Conservation (phyloP, 2,888 invertebrate genomes). For the Melanotus villosus region DNA sequence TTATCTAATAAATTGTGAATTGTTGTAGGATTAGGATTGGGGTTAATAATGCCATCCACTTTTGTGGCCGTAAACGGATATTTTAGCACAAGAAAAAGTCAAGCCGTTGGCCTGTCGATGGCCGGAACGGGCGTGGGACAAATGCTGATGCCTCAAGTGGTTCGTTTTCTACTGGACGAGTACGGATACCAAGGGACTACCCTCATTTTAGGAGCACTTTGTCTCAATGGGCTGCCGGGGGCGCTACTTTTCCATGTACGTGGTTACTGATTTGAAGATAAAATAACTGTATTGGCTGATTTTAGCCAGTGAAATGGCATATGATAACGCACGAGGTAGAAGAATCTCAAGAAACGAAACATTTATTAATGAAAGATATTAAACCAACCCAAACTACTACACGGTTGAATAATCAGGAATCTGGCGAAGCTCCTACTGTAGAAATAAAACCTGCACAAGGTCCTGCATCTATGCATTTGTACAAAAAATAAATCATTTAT, state of each 20-base stretch:
- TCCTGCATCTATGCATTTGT: neutral
- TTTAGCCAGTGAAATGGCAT: slow-evolving; percentile 75
- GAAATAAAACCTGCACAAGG: neutral
- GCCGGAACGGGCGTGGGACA: slow-evolving; percentile 84
- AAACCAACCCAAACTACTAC: neutral
- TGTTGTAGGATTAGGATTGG: slow-evolving; percentile 76
- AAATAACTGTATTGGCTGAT: slow-evolving; percentile 50
- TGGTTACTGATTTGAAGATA: slow-evolving; percentile 50
- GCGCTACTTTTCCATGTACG: slow-evolving; percentile 70
- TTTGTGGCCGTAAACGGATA: slow-evolving; percentile 82
- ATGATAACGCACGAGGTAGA: slow-evolving; percentile 60
- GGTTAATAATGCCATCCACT: slow-evolving; percentile 79
- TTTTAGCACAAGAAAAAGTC: slow-evolving; percentile 77
- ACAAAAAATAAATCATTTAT: neutral
- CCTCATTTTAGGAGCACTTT: slow-evolving; percentile 74
- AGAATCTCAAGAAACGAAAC: slow-evolving; percentile 22
- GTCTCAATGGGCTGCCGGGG: slow-evolving; percentile 73
- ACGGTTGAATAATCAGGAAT: neutral
- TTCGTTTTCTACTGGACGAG: slow-evolving; percentile 75
- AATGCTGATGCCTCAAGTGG: slow-evolving; percentile 81
- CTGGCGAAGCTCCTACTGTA: neutral
- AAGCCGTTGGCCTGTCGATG: slow-evolving; percentile 83
- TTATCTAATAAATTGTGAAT: slow-evolving; percentile 28
- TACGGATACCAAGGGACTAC: slow-evolving; percentile 78
- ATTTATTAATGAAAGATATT: slow-evolving; percentile 23